phyloP scores from a whole-genome alignment of 1,140 invertebrate species.

The Meloidogyne hapla region DNA sequence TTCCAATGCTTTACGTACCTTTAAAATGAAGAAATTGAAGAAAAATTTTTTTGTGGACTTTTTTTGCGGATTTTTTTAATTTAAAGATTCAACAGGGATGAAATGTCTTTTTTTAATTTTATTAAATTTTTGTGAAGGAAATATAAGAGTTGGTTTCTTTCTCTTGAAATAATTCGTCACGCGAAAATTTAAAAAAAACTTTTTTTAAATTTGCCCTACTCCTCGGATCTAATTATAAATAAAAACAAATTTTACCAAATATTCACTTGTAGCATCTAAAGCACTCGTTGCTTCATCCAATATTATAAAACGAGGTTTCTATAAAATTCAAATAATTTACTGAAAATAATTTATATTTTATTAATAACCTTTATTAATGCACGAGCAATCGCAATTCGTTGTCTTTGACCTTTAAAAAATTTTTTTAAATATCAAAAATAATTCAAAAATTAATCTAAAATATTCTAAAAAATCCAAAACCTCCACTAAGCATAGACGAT shows the following conservation, averaged over 20 bases:
- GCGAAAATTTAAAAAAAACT: background rate
- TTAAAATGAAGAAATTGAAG: background rate
- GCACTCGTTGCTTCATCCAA: slow-evolving; percentile 69
- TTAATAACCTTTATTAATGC: slow-evolving; percentile 65
- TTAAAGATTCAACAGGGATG: too few species aligned
- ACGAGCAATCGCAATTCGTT: slow-evolving; percentile 60
- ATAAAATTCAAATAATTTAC: slow-evolving; percentile 13
- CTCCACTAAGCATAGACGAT: slow-evolving; percentile 65
- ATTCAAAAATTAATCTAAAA: too few species aligned
- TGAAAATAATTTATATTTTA: slow-evolving; percentile 11
- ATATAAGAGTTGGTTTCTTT: too few species aligned
- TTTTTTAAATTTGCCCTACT: background rate
- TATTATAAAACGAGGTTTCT: slow-evolving; percentile 67
- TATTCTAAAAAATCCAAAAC: background rate
- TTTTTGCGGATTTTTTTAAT: background rate
- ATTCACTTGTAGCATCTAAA: slow-evolving; percentile 67
- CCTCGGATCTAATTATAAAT: too few species aligned
- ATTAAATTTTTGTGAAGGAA: too few species aligned
- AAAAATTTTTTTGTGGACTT: background rate
- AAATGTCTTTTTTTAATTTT: too few species aligned
- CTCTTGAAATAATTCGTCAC: too few species aligned
- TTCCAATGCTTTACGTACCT: slow-evolving; percentile 65
- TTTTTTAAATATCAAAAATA: background rate
- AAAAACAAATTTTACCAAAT: slow-evolving; percentile 32
- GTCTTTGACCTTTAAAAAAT: slow-evolving; percentile 54